Evolutionary conservation across 2,888 invertebrate species (phyloP), one percentile per base, ranked within the genome.

Genomic region (Hylaea fasciaria): DNA sequence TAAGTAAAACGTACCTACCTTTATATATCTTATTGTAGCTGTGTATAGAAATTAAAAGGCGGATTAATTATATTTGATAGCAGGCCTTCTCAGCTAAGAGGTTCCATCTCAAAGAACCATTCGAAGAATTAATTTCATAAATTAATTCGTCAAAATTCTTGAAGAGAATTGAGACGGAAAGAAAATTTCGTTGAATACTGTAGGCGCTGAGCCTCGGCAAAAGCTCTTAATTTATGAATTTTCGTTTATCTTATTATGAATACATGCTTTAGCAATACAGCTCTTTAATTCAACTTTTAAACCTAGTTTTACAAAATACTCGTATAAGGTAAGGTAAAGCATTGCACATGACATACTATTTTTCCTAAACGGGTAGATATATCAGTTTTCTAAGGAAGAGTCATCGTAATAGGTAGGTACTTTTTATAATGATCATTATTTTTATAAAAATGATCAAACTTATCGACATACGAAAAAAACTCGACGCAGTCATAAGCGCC

Each of bases 1-100:
- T 50, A 55, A 22, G 29, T 37, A 43, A 32, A 46, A 37, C 40
- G 22, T 46, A 44, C 28, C 16, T 28, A 40, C 50, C 56, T 62
- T 60, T 46, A 44, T 28, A 16, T 28, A 40, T 53, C 56, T 62
- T 60, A 58, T 46, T 44, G 54, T 54, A 59, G 54, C 49, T 29
- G 32, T 22, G 58, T 67, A 78, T 71, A 68, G 60, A 77, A 74
- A 81, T 82, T 81, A 76, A 80, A 78, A 76, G 76, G 67, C 71
- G 76, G 76, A 85, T 83, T 82, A 87, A 86, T 85, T 83, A 81
- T 79, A 81, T 81, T 77, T 81, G 78, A 78, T 78, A 77, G 61
- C 74, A 75, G 58, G 73, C 76, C 73, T 72, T 78, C 76, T 78
- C 71, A 71, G 70, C 74, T 80, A 78, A 81, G 70, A 81, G 78